Conservation (phyloP, 2,888 invertebrate species). For the Agrochola circellaris region DNA sequence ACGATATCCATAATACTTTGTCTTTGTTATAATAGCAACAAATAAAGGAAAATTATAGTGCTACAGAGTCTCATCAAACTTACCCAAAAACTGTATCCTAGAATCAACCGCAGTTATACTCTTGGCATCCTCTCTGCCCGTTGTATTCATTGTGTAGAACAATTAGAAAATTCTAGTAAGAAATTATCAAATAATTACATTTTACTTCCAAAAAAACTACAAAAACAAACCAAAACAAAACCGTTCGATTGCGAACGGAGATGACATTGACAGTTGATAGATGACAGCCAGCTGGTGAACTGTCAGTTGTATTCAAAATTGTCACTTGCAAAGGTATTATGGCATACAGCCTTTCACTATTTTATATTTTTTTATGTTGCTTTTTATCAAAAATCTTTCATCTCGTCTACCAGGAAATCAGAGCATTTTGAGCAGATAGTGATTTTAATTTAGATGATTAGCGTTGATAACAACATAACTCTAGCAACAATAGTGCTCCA, state of each 20-base stretch:
- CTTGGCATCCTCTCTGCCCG: background rate
- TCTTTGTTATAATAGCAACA: background rate
- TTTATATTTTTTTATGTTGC: background rate
- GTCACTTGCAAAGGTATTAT: background rate
- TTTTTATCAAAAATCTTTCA: background rate
- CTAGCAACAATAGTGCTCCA: background rate
- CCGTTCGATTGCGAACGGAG: background rate
- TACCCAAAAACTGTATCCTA: constrained; percentile 22
- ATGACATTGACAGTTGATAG: constrained; percentile 15
- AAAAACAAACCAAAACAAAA: constrained; percentile 38
- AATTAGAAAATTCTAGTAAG: constrained; percentile 14
- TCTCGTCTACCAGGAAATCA: background rate
- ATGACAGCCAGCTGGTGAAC: constrained; percentile 4
- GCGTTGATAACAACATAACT: background rate
- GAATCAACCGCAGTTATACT: background rate
- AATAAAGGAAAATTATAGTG: background rate
- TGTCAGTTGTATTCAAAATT: constrained; percentile 5
- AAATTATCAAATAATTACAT: constrained; percentile 17
- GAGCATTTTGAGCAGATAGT: background rate
- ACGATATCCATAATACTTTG: too few relatives aligned
- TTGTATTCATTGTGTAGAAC: constrained; percentile 20
- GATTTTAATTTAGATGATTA: background rate
- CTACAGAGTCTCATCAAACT: background rate
- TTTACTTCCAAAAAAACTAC: constrained; percentile 14
- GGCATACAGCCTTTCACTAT: background rate